Evolutionary conservation across 2,888 invertebrate species (phyloP).

Genomic region (Agrilus mali): DNA sequence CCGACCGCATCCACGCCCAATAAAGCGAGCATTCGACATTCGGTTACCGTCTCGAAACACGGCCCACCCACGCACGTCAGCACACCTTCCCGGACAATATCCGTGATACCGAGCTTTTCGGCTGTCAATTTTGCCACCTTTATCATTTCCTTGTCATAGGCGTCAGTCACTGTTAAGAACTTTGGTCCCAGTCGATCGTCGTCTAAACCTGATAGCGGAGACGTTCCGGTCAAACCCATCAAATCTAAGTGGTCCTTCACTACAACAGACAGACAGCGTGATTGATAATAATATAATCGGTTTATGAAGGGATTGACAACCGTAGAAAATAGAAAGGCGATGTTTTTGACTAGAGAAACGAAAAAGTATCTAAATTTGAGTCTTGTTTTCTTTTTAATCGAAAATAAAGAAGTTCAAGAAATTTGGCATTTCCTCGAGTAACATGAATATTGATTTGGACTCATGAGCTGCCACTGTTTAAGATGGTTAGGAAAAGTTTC

Average conservation of each 20-base stretch:
- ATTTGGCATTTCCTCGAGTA: too few relatives aligned
- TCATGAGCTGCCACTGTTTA: too few relatives aligned
- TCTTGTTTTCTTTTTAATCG: too few relatives aligned
- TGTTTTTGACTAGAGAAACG: too few relatives aligned
- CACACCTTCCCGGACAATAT: conserved; percentile 76
- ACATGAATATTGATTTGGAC: too few relatives aligned
- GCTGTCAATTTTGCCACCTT: conserved; percentile 58
- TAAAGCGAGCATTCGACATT: conserved; percentile 68
- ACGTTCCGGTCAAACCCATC: conserved; percentile 91
- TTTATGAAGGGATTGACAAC: too few relatives aligned
- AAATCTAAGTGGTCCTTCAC: conserved; percentile 94
- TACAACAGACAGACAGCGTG: conserved; percentile 29
- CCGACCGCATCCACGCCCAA: conserved; percentile 81
- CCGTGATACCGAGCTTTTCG: conserved; percentile 41
- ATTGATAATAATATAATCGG: too few relatives aligned
- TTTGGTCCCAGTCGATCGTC: conserved; percentile 91
- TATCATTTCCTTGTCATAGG: conserved; percentile 65
- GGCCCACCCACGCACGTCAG: conserved; percentile 93
- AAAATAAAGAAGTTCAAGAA: too few relatives aligned
- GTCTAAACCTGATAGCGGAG: conserved; percentile 87
- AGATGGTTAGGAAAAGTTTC: too few relatives aligned
- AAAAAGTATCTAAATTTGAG: too few relatives aligned
- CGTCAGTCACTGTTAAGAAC: conserved; percentile 86
- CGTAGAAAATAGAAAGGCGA: too few relatives aligned
- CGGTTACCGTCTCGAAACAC: conserved; percentile 91